Evolutionary conservation across 2,888 invertebrate species (phyloP), one percentile per base, ranked within the genome.

Genomic region (Amiota mariae): DNA sequence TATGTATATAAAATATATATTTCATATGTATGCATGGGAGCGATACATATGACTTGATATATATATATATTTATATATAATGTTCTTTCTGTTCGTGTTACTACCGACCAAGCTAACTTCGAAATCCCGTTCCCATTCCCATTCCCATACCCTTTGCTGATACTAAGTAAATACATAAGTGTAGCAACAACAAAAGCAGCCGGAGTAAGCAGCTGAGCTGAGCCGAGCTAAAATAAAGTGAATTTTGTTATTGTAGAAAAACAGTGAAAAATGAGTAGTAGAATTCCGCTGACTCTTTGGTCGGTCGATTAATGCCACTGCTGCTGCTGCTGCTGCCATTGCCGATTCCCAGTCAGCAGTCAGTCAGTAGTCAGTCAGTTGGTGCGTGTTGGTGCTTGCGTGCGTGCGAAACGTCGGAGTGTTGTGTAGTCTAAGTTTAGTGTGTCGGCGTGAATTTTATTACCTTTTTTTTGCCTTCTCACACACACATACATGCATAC

Each of bases 341-440:
- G 11, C 59, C 6, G 59, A 11, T 18, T 36, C 13, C 48, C 54
- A 84, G 83, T 78, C 82, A 81, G 85, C 82, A 81, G 85, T 80
- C 80, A 79, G 76, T 73, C 76, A 75, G 73, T 61, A 74, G 73
- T 75, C 72, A 77, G 77, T 75, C 75, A 77, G 77, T 75, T 74
- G 76, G 73, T 64, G 73, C 78, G 76, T 77, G 73, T 80, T 72
- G 82, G 76, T 77, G 80, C 80, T 81, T 77, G 82, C 74, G 78
- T 77, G 82, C 74, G 78, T 78, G 78, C 70, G 63, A 75, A 72
- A 70, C 70, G 61, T 13, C 36, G 36, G 36, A 36, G 36, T 36
- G 36, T 36, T 36, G 36, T 36, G 36, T n/a, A 63, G 6, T n/a
- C 3, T 15, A 54, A 54, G 75, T 76, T 75, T 72, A 77, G 70